These are phyloP conservation scores for Dynastes hyllus DNA, from an alignment of 2,888 invertebrate species.

Conservation along the genomic window DNA sequence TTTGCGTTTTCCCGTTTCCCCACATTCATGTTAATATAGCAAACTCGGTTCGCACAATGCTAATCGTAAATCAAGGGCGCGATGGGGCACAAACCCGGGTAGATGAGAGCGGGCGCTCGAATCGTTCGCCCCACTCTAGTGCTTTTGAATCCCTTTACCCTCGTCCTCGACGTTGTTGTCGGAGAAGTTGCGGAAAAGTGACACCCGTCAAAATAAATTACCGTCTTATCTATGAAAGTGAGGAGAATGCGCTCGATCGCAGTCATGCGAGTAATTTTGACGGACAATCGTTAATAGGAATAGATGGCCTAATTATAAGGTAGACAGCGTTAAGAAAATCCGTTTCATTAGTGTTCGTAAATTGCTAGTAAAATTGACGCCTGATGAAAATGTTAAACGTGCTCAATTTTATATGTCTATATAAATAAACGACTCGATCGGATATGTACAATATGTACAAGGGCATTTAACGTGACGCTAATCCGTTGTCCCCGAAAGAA, in stretches of 20 bases:
- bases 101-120: not conserved
- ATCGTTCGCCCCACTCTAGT: not conserved
- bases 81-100: constrained; percentile 29
- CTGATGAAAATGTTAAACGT: no score
- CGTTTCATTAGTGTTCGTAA: constrained; percentile 14
- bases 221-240: constrained; percentile 42
- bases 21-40: constrained; percentile 55
- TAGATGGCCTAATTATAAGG: constrained; percentile 22
- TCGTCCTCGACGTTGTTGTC: constrained; percentile 21
- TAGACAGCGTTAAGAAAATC: constrained; percentile 1
- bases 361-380: constrained; percentile 7
- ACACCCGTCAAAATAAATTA: constrained; percentile 44
- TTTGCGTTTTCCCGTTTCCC: constrained; percentile 39
- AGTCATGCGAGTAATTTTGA: constrained; percentile 38
- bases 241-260: constrained; percentile 20
- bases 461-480: no score
- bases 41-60: constrained; percentile 56
- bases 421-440: no score
- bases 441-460: no score
- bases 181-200: constrained; percentile 32
- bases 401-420: no score
- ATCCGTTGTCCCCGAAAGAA: no score
- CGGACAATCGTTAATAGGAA: constrained; percentile 35
- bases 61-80: constrained; percentile 51
- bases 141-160: constrained; percentile 23